Percentiles rank a stretch among this genome's conserved stretches.
These are phyloP conservation scores for Agriopis leucophaearia DNA, from an alignment of 2,888 invertebrate species.

Conservation along the genomic window DNA sequence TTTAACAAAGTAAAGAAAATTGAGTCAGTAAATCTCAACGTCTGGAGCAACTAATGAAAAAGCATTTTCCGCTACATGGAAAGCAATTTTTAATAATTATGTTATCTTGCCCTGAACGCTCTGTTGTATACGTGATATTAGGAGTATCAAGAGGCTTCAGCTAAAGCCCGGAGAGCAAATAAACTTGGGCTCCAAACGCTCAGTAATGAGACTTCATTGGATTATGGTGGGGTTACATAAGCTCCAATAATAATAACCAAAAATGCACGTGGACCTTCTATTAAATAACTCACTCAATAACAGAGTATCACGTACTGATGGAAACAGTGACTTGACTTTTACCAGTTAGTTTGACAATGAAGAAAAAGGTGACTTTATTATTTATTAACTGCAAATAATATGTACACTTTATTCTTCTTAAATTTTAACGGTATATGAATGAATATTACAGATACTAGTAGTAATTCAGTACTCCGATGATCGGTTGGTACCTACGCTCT, in stretches of 20 bases:
- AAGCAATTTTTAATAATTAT: slow-evolving; percentile 86
- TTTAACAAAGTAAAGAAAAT: slow-evolving; percentile 30
- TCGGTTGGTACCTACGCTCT: too few species aligned
- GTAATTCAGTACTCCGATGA: neutral
- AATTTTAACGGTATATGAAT: too few species aligned
- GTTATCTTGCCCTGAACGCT: slow-evolving; percentile 65
- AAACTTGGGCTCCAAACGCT: slow-evolving; percentile 78
- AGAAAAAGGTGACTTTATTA: neutral
- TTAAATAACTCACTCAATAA: slow-evolving; percentile 83
- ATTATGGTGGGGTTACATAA: slow-evolving; percentile 74
- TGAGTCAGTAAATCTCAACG: slow-evolving; percentile 41
- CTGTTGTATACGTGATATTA: slow-evolving; percentile 76
- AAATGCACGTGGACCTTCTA: slow-evolving; percentile 81
- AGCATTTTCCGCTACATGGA: slow-evolving; percentile 70
- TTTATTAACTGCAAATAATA: too few species aligned
- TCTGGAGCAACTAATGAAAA: slow-evolving; percentile 51
- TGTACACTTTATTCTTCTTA: too few species aligned
- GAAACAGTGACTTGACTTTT: slow-evolving; percentile 24
- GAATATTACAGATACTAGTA: too few species aligned
- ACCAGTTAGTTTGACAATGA: neutral
- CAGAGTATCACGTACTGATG: slow-evolving; percentile 60
- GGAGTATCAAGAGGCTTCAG: slow-evolving; percentile 73
- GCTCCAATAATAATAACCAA: slow-evolving; percentile 84
- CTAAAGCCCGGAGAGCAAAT: slow-evolving; percentile 77
- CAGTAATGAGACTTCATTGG: slow-evolving; percentile 84